These are phyloP conservation scores for Drosophila peninsularis DNA, from an alignment of 2,888 invertebrate genomes.

Conservation along the genomic window DNA sequence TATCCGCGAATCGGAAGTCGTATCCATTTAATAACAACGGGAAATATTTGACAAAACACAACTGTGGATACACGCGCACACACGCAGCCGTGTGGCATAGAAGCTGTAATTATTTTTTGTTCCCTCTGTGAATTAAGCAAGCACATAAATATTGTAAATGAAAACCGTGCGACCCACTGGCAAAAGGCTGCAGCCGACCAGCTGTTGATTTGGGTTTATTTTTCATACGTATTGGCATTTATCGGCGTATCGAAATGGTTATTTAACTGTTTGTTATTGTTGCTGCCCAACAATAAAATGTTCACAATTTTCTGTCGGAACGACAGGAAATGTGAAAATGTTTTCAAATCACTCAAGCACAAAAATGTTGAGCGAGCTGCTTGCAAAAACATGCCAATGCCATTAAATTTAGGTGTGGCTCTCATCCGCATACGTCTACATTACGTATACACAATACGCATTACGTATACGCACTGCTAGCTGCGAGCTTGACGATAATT, in stretches of 20 bases:
- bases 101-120: slow-evolving; percentile 34
- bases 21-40: slow-evolving; percentile 10
- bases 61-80: slow-evolving; percentile 23
- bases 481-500: slow-evolving; percentile 2
- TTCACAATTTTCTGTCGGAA: slow-evolving; percentile 12
- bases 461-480: slow-evolving; percentile 42
- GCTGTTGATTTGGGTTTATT: slow-evolving; percentile 33
- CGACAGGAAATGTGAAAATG: slow-evolving; percentile 63
- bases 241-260: slow-evolving; percentile 24
- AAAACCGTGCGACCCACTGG: slow-evolving; percentile 43
- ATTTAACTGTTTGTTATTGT: slow-evolving; percentile 49
- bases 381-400: slow-evolving; percentile 15
- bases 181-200: slow-evolving; percentile 30
- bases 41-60: slow-evolving; percentile 28
- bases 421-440: not conserved
- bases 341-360: slow-evolving; percentile 57
- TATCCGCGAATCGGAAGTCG: slow-evolving; percentile 1
- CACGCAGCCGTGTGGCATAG: slow-evolving; percentile 16
- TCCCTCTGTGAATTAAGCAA: slow-evolving; percentile 37
- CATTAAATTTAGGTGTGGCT: slow-evolving; percentile 36
- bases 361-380: slow-evolving; percentile 28
- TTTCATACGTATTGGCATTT: slow-evolving; percentile 7
- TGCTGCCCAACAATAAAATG: slow-evolving; percentile 15
- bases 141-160: slow-evolving; percentile 39
- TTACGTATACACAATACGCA: slow-evolving; percentile 8